Percentiles rank a stretch among this genome's conserved stretches.
phyloP scores from a whole-genome alignment of 2,888 invertebrate species.

The Toxonevra muliebris region DNA sequence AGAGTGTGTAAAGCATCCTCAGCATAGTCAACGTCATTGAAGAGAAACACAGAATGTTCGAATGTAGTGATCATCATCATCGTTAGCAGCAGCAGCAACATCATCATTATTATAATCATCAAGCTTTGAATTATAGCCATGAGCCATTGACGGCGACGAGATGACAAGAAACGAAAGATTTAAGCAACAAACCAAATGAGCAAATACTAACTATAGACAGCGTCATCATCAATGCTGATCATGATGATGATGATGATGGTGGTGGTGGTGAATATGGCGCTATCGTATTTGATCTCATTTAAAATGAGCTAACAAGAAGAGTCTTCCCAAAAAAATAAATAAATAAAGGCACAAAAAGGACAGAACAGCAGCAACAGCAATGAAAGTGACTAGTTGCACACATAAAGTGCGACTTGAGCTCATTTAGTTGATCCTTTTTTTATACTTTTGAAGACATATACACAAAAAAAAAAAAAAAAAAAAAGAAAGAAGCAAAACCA shows the following conservation, averaged over 20 bases:
- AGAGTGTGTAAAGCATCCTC: conserved; percentile 32
- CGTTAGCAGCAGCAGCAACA: background rate
- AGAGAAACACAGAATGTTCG: background rate
- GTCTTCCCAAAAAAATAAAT: conserved; percentile 24
- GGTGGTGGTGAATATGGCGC: conserved; percentile 47
- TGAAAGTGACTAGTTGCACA: conserved; percentile 31
- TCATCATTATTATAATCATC: conserved; percentile 31
- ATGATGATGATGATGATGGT: conserved; percentile 33
- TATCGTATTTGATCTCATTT: conserved; percentile 62
- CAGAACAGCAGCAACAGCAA: conserved; percentile 23
- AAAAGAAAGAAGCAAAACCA: no score
- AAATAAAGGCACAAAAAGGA: no score
- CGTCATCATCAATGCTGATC: conserved; percentile 41
- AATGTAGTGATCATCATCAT: background rate
- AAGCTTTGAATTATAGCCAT: conserved; percentile 59
- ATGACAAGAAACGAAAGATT: conserved; percentile 35
- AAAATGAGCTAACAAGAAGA: conserved; percentile 26
- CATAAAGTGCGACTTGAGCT: conserved; percentile 29
- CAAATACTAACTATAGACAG: conserved; percentile 28
- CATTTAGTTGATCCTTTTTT: conserved; percentile 26
- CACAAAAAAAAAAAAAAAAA: no score
- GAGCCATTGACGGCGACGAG: conserved; percentile 45
- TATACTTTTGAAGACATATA: no score
- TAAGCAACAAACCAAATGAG: conserved; percentile 30
- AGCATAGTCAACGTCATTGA: conserved; percentile 5